Evolutionary conservation across 1,140 invertebrate species (phyloP), one percentile per base, ranked within the genome.

Genomic region (Phenacoccus solenopsis): DNA sequence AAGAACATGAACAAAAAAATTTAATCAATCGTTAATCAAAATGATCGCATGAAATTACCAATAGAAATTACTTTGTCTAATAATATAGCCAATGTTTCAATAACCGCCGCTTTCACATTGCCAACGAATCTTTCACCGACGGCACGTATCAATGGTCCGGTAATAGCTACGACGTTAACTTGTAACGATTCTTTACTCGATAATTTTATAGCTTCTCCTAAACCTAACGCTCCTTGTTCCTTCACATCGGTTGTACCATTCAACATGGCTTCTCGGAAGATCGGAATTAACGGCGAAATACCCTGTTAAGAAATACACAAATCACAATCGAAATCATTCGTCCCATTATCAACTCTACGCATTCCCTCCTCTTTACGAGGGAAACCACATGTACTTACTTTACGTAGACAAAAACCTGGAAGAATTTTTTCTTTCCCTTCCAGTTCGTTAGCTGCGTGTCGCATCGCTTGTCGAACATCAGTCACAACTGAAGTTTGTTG

Each of bases 131-230:
- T 84, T 80, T 99, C 97, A 24, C 96, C 96, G 13, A 99, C 84
- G 77, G 98, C 97, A 75, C 97, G 85, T 80, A 99, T 98, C 16
- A 99, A 82, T 0, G 97, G 96, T 9, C 97, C 97, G 24, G 96
- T 98, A 73, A 99, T 96, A 76, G 96, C 90, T 30, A 98, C 89
- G 1, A 98, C 94, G 64, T 94, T 96, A 1, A 94, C 90, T 78
- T 97, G 94, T 21, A 99, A 80, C 5, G 94, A 93, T 61, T 86
- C 81, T 0, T 90, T 84, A 72, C 86, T 90, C 0, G 94, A 94
- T 32, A 96, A 79, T 73, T 85, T 85, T 74, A 99, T 96, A 0
- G 98, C 86, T 82, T 98, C 94, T 9, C 93, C 91, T 68, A 98
- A 82, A 72, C 94, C 94, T 76, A 93, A 86, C n/a, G 95, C 92